phyloP scores from a whole-genome alignment of 2,888 invertebrate species.

The Cheilosia soror region DNA sequence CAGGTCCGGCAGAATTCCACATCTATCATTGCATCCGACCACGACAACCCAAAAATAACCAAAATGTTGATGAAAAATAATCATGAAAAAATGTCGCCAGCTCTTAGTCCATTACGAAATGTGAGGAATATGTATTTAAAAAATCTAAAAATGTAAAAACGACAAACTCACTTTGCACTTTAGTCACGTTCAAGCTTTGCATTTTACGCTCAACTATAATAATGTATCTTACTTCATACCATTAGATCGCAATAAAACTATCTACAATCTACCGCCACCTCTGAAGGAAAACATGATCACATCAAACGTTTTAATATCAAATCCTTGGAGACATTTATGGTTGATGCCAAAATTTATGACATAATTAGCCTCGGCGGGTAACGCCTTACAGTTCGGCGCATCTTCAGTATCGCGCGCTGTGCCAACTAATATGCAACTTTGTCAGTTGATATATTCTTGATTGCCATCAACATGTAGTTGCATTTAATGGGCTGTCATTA shows the following conservation, averaged over 20 bases:
- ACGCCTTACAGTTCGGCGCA: background rate
- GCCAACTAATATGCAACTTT: slow-evolving; percentile 3
- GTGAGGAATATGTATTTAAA: no score
- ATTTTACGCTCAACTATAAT: no score
- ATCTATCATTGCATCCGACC: no score
- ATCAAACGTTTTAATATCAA: background rate
- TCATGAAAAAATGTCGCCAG: no score
- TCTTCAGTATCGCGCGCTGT: background rate
- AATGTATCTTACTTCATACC: no score
- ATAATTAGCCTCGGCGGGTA: slow-evolving; percentile 1
- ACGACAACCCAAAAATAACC: no score
- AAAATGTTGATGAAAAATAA: no score
- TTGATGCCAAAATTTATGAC: slow-evolving; percentile 37
- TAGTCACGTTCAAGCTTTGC: no score
- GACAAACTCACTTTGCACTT: no score
- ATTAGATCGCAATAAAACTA: background rate
- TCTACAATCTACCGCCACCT: background rate
- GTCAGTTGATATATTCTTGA: slow-evolving; percentile 25
- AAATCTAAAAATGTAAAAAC: no score
- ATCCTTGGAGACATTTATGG: slow-evolving; percentile 3
- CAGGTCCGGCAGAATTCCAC: no score
- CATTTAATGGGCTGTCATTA: slow-evolving; percentile 29
- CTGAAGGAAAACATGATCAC: background rate
- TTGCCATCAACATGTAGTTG: slow-evolving; percentile 28
- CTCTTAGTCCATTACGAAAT: no score